A percentile compares a stretch with the other conserved stretches of the same genome.
Evolutionary conservation across 1,140 invertebrate species (phyloP).

Genomic region (Lamellibrachia luymesi): DNA sequence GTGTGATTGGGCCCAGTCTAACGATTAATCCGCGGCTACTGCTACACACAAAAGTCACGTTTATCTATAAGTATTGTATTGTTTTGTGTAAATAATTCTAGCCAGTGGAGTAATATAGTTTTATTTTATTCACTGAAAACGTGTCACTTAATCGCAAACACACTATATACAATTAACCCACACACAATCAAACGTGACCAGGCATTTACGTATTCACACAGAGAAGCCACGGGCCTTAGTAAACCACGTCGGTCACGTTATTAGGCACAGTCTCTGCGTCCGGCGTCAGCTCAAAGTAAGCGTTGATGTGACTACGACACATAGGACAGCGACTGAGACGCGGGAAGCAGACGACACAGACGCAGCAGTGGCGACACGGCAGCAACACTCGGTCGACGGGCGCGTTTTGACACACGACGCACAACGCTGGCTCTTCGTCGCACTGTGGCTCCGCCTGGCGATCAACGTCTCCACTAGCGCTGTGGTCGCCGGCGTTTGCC

Average conservation of each 20-base stretch:
- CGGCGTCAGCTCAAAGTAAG: not conserved
- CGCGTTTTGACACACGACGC: not conserved
- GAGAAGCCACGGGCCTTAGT: not conserved
- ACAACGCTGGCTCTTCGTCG: not conserved
- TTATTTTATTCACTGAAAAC: no score
- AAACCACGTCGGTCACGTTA: not conserved
- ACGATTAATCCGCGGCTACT: no score
- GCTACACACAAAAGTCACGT: no score
- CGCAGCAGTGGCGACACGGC: slow-evolving; percentile 11
- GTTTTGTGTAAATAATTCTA: no score
- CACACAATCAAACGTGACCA: not conserved
- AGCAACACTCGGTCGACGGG: not conserved
- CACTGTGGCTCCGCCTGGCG: not conserved
- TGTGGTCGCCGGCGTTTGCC: not conserved
- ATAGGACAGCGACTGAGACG: not conserved
- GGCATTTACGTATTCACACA: not conserved
- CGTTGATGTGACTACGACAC: slow-evolving; percentile 8
- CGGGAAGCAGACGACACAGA: slow-evolving; percentile 2
- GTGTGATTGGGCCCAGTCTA: no score
- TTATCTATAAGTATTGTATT: no score
- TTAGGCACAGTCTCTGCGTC: not conserved
- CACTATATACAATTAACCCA: no score
- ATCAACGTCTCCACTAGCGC: not conserved
- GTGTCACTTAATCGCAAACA: no score
- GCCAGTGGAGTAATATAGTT: no score